Evolutionary conservation across 2,797 vertebrate species (phyloP).

Genomic region (Typhlichthys eigenmanni): DNA sequence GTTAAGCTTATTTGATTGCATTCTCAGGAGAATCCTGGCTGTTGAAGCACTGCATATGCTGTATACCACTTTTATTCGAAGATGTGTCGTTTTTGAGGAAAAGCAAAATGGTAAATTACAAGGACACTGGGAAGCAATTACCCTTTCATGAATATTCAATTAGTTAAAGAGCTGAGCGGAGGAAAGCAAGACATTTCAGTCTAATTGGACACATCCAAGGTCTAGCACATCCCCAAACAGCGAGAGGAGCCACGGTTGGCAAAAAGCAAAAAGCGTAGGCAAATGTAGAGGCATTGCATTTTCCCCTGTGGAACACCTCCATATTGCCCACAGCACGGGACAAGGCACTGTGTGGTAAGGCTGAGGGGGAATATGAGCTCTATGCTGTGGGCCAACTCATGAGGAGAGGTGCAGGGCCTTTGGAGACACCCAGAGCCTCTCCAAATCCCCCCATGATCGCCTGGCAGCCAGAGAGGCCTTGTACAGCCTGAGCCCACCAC

Average conservation of each 20-base stretch:
- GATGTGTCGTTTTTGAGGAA: conserved; percentile 7
- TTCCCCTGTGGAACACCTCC: conserved; percentile 41
- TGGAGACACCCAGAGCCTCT: conserved; percentile 39
- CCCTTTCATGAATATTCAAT: conserved; percentile 16
- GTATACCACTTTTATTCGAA: not conserved
- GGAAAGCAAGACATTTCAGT: conserved; percentile 34
- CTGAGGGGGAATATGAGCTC: conserved; percentile 44
- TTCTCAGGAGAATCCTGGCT: not conserved
- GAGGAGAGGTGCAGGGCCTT: conserved; percentile 47
- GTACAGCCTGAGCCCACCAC: conserved; percentile 17
- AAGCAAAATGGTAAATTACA: conserved; percentile 20
- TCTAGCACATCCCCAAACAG: conserved; percentile 30
- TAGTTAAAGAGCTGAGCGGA: conserved; percentile 23
- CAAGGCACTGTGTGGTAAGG: conserved; percentile 39
- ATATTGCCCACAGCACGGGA: conserved; percentile 39
- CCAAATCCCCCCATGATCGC: conserved; percentile 52
- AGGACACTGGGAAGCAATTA: conserved; percentile 27
- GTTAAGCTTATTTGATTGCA: not conserved
- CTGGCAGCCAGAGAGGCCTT: conserved; percentile 31
- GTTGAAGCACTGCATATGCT: not conserved
- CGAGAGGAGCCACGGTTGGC: conserved; percentile 40
- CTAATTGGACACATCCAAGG: conserved; percentile 37
- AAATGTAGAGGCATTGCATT: conserved; percentile 35
- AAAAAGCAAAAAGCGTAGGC: conserved; percentile 6
- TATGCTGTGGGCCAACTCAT: conserved; percentile 40